Evolutionary conservation across 2,888 invertebrate genomes (phyloP).

Genomic region (Plagodis dolabraria): DNA sequence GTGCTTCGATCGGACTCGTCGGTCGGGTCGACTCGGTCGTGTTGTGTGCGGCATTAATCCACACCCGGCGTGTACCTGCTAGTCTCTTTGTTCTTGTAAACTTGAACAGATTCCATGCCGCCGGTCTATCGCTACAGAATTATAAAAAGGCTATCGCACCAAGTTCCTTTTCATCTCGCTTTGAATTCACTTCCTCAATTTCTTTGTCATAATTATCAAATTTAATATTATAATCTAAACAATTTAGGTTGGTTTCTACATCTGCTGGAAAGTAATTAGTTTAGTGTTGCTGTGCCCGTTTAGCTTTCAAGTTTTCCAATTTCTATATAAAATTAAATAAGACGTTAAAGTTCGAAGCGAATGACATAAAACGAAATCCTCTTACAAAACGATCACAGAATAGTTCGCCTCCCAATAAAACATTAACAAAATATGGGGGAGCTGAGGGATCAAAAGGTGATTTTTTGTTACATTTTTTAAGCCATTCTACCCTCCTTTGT

Average conservation of each 20-base stretch:
- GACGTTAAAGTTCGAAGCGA: too few relatives aligned
- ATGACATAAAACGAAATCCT: conserved; percentile 29
- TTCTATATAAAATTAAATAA: too few relatives aligned
- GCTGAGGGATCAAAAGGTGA: conserved; percentile 77
- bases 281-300: too few relatives aligned
- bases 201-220: too few relatives aligned
- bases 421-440: conserved; percentile 76
- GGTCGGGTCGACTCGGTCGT: conserved; percentile 42
- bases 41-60: conserved; percentile 60
- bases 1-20: conserved; percentile 2
- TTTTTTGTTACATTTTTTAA: conserved; percentile 81
- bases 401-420: conserved; percentile 78
- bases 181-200: too few relatives aligned
- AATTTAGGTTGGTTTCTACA: too few relatives aligned
- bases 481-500: conserved; percentile 83
- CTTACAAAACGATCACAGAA: conserved; percentile 28
- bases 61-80: conserved; percentile 72
- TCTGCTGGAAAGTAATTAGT: too few relatives aligned
- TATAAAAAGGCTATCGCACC: too few relatives aligned
- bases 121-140: not conserved
- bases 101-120: conserved; percentile 56
- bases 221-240: too few relatives aligned
- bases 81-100: conserved; percentile 68
- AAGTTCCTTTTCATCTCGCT: too few relatives aligned
- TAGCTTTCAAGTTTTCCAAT: too few relatives aligned